A percentile compares a stretch with the other conserved stretches of the same genome.
Evolutionary conservation across 2,888 invertebrate genomes (phyloP).

Genomic region (Drosophila tanythrix): DNA sequence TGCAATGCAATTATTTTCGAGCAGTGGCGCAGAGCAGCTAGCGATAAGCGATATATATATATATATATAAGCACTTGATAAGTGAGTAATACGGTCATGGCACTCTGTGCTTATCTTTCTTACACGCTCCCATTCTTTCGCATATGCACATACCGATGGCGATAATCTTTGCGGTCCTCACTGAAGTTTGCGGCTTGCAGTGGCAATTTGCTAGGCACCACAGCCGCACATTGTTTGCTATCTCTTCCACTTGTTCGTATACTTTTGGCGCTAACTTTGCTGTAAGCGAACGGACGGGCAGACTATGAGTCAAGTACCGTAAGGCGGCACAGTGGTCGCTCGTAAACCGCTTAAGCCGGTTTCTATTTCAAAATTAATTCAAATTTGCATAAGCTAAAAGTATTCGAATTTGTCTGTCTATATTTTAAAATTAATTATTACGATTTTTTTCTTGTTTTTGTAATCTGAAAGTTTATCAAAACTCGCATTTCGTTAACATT

Average conservation of each 20-base stretch:
- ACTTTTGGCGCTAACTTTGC: constrained; percentile 45
- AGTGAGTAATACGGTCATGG: constrained; percentile 42
- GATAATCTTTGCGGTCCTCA: constrained; percentile 63
- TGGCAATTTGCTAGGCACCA: constrained; percentile 64
- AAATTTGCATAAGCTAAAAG: background rate
- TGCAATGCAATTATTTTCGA: constrained; percentile 48
- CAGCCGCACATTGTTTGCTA: constrained; percentile 70
- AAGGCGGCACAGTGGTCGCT: constrained; percentile 20
- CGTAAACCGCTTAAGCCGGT: background rate
- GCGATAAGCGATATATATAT: constrained; percentile 48
- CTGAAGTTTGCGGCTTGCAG: constrained; percentile 66
- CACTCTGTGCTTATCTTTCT: constrained; percentile 5
- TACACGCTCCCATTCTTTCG: background rate
- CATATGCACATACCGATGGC: constrained; percentile 32
- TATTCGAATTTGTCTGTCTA: background rate
- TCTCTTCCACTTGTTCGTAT: constrained; percentile 51
- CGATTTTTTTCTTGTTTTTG: background rate
- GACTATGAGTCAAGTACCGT: constrained; percentile 2
- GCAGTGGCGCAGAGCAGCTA: constrained; percentile 38
- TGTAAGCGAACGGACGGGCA: background rate
- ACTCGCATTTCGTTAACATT: background rate
- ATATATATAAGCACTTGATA: constrained; percentile 25
- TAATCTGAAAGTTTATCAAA: background rate
- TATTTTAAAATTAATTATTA: background rate
- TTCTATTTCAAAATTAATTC: background rate